These are phyloP conservation scores for Ips typographus DNA, from an alignment of 1,140 invertebrate genomes.

Conservation along the genomic window DNA sequence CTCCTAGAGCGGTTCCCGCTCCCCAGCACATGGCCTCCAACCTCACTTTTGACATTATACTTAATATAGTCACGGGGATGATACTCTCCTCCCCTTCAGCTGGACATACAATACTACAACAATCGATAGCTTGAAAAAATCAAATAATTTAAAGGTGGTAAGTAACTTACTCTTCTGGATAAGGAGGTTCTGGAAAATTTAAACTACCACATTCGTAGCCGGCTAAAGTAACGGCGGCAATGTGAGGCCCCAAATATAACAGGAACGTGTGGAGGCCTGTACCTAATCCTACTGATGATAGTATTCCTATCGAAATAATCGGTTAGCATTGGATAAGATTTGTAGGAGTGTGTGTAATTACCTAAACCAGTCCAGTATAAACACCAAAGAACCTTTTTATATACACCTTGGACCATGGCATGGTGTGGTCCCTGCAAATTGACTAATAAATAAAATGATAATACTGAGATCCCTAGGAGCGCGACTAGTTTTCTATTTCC, in stretches of 20 bases:
- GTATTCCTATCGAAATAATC: constrained; percentile 65
- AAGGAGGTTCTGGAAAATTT: constrained; percentile 91
- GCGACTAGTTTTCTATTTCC: constrained; percentile 56
- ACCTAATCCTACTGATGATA: constrained; percentile 96
- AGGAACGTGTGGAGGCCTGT: constrained; percentile 98
- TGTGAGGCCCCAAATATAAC: constrained; percentile 91
- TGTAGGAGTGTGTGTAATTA: constrained; percentile 7
- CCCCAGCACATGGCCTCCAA: constrained; percentile 98
- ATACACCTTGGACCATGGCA: constrained; percentile 51
- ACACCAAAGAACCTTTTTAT: constrained; percentile 69
- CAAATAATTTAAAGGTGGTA: not conserved
- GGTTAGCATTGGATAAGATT: not conserved
- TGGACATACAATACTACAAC: constrained; percentile 75
- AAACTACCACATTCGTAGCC: constrained; percentile 95
- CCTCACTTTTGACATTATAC: constrained; percentile 96
- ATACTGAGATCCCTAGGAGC: constrained; percentile 50
- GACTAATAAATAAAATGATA: constrained; percentile 51
- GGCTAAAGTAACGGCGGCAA: constrained; percentile 94
- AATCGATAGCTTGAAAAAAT: constrained; percentile 1
- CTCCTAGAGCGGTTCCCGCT: constrained; percentile 94
- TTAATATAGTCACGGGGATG: constrained; percentile 66
- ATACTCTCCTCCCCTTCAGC: constrained; percentile 57
- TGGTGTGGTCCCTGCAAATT: constrained; percentile 56
- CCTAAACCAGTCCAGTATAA: constrained; percentile 89
- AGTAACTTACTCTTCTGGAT: constrained; percentile 78